These are phyloP conservation scores for Trypoxylus dichotomus DNA, from an alignment of 1,140 invertebrate genomes.

Conservation along the genomic window DNA sequence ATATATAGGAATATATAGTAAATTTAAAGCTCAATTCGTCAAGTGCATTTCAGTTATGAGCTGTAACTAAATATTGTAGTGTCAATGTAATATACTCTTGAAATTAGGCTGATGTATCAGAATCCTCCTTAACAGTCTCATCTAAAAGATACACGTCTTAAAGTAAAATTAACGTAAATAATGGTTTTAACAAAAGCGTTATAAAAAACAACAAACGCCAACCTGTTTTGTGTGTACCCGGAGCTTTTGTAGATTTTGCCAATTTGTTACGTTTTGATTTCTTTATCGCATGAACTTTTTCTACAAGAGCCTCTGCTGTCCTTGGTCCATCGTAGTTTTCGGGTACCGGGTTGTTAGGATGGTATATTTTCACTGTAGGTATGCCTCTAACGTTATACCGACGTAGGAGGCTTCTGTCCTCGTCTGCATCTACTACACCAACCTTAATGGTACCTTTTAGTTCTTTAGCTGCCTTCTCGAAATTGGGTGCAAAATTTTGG, in stretches of 20 bases:
- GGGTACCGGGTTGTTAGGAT: constrained; percentile 1
- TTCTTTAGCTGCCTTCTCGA: constrained; percentile 19
- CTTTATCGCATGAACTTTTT: constrained; percentile 1
- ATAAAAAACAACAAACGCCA: background rate
- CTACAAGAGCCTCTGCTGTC: constrained; percentile 4
- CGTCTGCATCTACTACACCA: constrained; percentile 24
- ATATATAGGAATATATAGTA: too few species aligned
- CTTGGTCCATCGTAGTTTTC: constrained; percentile 18
- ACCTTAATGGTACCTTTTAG: constrained; percentile 6
- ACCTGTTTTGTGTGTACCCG: background rate
- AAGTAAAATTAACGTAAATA: background rate
- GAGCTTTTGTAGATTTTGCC: background rate
- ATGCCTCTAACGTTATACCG: constrained; percentile 18
- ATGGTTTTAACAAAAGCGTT: background rate
- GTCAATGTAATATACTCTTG: background rate
- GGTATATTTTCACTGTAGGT: constrained; percentile 27
- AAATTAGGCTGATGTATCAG: background rate
- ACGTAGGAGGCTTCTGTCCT: constrained; percentile 3
- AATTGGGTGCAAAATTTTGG: constrained; percentile 26
- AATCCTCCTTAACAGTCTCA: background rate
- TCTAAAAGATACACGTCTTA: background rate
- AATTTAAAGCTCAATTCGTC: too few species aligned
- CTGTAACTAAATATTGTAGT: background rate
- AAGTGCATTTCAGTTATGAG: background rate
- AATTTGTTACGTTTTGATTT: constrained; percentile 6